Percentiles rank a stretch among this genome's conserved stretches.
Conservation (phyloP, 1,140 invertebrate genomes). For the Eurosta solidaginis region DNA sequence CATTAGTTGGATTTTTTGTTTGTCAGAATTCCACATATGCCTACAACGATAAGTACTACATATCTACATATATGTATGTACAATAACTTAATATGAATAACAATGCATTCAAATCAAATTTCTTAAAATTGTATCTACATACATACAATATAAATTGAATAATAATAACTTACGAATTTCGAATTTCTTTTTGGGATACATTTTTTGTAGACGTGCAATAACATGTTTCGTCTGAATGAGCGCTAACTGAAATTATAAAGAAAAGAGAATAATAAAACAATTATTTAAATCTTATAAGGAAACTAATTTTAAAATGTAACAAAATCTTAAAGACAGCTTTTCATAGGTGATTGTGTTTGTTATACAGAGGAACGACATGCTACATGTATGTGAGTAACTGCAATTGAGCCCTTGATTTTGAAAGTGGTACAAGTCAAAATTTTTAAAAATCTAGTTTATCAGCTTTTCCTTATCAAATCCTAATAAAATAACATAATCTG, state of each 20-base stretch:
- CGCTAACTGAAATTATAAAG: constrained; percentile 68
- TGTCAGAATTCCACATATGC: background rate
- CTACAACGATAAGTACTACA: background rate
- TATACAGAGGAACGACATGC: background rate
- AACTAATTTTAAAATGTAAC: background rate
- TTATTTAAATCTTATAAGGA: background rate
- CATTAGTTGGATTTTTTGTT: background rate
- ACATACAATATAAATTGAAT: background rate
- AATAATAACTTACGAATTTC: constrained; percentile 69
- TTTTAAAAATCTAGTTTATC: too few species aligned
- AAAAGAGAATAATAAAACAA: background rate
- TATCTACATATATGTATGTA: background rate
- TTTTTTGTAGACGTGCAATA: constrained; percentile 70
- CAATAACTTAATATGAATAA: too few species aligned
- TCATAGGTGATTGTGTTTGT: background rate
- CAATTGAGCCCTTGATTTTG: too few species aligned
- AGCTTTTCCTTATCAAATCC: too few species aligned
- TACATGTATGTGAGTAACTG: background rate
- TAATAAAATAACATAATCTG: too few species aligned
- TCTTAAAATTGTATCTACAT: too few species aligned
- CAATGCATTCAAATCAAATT: too few species aligned
- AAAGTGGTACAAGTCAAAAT: too few species aligned
- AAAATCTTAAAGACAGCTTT: too few species aligned
- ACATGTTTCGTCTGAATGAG: constrained; percentile 79
- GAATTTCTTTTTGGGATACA: constrained; percentile 72